Conservation (phyloP, 35 echinoderm and acorn worm species). For the Heliocidaris erythrogramma region DNA sequence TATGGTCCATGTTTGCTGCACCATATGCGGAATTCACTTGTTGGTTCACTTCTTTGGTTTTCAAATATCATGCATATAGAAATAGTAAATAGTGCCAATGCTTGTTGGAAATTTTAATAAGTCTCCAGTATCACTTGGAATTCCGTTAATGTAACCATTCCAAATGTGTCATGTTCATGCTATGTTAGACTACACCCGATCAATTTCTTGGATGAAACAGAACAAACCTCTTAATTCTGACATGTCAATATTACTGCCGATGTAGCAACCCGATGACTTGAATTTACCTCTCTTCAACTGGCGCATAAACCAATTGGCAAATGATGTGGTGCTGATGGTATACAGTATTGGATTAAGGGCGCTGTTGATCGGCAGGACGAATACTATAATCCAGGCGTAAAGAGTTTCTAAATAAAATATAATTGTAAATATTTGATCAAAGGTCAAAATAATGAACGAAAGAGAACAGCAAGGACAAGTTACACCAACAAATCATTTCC, state of each 20-base stretch:
- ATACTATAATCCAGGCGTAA: conserved; percentile 88
- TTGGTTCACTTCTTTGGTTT: no score
- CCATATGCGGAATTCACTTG: no score
- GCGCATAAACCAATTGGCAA: conserved; percentile 61
- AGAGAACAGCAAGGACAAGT: no score
- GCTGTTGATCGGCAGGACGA: conserved; percentile 89
- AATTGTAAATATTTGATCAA: no score
- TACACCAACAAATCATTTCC: no score
- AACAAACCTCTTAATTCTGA: conserved; percentile 40
- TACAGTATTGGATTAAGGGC: conserved; percentile 89
- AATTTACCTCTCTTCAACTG: conserved; percentile 61
- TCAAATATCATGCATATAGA: no score
- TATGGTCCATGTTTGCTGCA: no score
- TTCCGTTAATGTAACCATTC: background rate
- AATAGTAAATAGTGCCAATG: no score
- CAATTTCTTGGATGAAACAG: background rate
- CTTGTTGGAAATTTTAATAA: no score
- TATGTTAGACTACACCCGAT: background rate
- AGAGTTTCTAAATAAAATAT: conserved; percentile 60
- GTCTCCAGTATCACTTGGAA: no score
- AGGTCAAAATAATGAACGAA: no score
- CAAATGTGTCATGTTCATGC: background rate
- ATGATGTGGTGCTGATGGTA: conserved; percentile 83
- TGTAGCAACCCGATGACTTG: background rate
- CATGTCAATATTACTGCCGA: conserved; percentile 51